Conservation (phyloP, 2,888 invertebrate genomes). For the Caenorhabditis doughertyi region DNA sequence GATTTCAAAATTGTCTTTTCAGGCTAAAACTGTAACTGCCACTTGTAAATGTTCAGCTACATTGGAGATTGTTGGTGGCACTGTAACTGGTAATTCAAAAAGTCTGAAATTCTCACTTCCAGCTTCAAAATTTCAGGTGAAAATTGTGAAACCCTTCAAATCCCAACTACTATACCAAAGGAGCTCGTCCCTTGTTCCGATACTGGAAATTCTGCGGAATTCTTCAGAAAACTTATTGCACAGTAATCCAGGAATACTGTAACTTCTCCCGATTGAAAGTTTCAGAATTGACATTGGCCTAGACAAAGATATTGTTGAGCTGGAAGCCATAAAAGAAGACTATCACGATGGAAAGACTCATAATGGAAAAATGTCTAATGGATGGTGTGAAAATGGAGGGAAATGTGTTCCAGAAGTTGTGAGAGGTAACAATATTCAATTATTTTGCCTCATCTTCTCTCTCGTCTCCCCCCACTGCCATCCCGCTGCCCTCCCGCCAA, state of each 20-base stretch:
- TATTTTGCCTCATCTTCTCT: background rate
- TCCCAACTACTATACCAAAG: constrained; percentile 8
- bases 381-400: constrained; percentile 57
- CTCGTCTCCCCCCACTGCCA: background rate
- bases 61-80: constrained; percentile 36
- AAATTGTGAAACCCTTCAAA: constrained; percentile 45
- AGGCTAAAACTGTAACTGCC: constrained; percentile 58
- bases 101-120: no score
- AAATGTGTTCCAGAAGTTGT: constrained; percentile 57
- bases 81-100: constrained; percentile 29
- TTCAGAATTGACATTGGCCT: constrained; percentile 40
- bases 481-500: background rate
- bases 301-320: constrained; percentile 13
- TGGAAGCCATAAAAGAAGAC: constrained; percentile 20
- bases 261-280: no score
- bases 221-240: constrained; percentile 12
- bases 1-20: constrained; percentile 3
- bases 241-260: background rate
- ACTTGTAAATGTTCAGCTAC: constrained; percentile 62
- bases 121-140: constrained; percentile 30
- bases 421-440: constrained; percentile 15
- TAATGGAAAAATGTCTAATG: background rate
- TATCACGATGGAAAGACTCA: constrained; percentile 43
- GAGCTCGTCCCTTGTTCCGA: constrained; percentile 21
- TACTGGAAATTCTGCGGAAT: background rate